Percentiles rank a stretch among this genome's conserved stretches.
phyloP scores from a whole-genome alignment of 1,140 invertebrate genomes.

The Drosophila arizonae region DNA sequence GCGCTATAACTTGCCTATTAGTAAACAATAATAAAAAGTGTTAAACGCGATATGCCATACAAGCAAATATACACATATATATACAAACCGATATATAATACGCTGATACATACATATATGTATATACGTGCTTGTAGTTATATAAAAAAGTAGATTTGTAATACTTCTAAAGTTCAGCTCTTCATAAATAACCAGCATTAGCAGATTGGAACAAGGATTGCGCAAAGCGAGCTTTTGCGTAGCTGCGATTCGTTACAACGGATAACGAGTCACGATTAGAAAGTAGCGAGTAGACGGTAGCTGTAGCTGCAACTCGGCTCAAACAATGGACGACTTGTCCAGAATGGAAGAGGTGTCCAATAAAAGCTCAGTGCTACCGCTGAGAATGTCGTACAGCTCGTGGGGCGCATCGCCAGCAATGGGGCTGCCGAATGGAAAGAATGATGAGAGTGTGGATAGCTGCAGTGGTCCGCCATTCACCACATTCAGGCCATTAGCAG shows the following conservation, averaged over 20 bases:
- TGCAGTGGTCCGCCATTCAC: conserved; percentile 42
- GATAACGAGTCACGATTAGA: not conserved
- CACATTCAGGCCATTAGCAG: conserved; percentile 49
- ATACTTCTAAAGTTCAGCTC: conserved; percentile 76
- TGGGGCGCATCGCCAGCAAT: conserved; percentile 75
- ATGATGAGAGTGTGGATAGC: conserved; percentile 83
- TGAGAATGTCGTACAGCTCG: conserved; percentile 76
- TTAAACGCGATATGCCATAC: conserved; percentile 70
- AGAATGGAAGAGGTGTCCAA: conserved; percentile 76
- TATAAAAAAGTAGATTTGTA: conserved; percentile 49
- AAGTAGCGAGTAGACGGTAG: conserved; percentile 11
- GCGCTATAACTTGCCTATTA: conserved; percentile 70
- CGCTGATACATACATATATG: conserved; percentile 14
- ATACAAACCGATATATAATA: not conserved
- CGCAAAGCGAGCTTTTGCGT: not conserved
- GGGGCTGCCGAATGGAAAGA: conserved; percentile 83
- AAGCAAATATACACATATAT: conserved; percentile 8
- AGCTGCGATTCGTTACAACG: not conserved
- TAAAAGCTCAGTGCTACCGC: conserved; percentile 69
- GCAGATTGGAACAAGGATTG: conserved; percentile 20
- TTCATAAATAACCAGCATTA: conserved; percentile 45
- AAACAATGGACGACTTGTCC: conserved; percentile 78
- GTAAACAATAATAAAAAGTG: conserved; percentile 75
- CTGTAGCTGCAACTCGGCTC: conserved; percentile 27
- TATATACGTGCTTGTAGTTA: conserved; percentile 22